Evolutionary conservation across 2,797 vertebrate species (phyloP).

Genomic region (Acipenser ruthenus): DNA sequence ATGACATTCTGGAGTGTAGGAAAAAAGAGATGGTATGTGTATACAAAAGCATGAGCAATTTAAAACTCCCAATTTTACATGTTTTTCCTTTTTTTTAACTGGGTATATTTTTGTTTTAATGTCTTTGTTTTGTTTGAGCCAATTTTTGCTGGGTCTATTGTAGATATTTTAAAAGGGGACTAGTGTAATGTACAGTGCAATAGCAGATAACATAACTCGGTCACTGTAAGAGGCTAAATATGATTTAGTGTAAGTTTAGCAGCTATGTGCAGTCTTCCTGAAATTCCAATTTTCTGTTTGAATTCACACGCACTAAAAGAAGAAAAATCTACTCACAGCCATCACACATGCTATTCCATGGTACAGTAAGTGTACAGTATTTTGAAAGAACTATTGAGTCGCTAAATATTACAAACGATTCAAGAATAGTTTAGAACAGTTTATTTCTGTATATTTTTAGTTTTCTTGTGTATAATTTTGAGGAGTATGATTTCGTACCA

Average conservation of each 20-base stretch:
- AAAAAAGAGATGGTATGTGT: conserved; percentile 14
- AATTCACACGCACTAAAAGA: background rate
- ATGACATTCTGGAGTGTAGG: background rate
- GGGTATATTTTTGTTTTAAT: conserved; percentile 25
- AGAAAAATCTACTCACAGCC: background rate
- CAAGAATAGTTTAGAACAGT: conserved; percentile 27
- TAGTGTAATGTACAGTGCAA: conserved; percentile 64
- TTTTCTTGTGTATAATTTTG: background rate
- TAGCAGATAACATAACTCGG: conserved; percentile 65
- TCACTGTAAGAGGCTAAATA: conserved; percentile 51
- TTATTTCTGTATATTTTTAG: conserved; percentile 27
- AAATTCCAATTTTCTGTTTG: conserved; percentile 47
- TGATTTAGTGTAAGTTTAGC: conserved; percentile 48
- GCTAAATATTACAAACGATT: too few relatives aligned
- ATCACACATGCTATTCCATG: background rate
- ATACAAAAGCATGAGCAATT: conserved; percentile 32
- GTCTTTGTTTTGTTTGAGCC: conserved; percentile 74
- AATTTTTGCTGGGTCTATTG: conserved; percentile 42
- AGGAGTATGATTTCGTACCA: background rate
- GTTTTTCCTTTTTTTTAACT: conserved; percentile 23
- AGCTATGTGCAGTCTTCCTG: too few relatives aligned
- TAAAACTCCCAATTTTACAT: conserved; percentile 12
- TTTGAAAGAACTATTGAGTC: too few relatives aligned
- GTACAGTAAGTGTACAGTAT: background rate
- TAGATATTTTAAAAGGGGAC: conserved; percentile 59